A percentile compares a stretch with the other conserved stretches of the same genome.
phyloP scores from a whole-genome alignment of 2,888 invertebrate genomes.

The Noctua janthina region DNA sequence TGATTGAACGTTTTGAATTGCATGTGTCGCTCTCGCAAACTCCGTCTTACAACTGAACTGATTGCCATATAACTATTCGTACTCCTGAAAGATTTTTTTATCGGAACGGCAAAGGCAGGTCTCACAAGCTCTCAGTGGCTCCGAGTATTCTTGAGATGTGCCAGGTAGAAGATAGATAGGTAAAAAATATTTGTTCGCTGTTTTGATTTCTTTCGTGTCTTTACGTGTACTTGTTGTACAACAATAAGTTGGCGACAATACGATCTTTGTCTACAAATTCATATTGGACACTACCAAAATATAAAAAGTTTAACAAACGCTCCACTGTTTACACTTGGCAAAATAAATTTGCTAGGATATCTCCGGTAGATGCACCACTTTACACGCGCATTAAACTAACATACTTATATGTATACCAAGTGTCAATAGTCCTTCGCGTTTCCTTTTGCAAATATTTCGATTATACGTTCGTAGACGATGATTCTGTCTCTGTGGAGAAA shows the following conservation, averaged over 20 bases:
- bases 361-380: background rate
- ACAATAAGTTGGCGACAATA: background rate
- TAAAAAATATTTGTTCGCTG: background rate
- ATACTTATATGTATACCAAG: background rate
- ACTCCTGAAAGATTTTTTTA: background rate
- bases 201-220: background rate
- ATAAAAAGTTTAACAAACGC: background rate
- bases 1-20: background rate
- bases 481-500: background rate
- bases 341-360: background rate
- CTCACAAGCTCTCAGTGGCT: background rate
- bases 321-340: background rate
- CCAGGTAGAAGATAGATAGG: background rate
- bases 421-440: background rate
- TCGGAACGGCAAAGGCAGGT: background rate
- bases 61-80: background rate
- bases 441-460: slow-evolving; percentile 2
- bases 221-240: background rate
- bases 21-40: background rate
- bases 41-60: background rate
- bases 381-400: background rate
- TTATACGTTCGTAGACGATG: background rate
- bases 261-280: background rate
- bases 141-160: background rate
- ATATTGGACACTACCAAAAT: background rate